Evolutionary conservation across 37 sponge, comb jelly and placozoan species (phyloP).

Genomic region (Theonella swinhoei): DNA sequence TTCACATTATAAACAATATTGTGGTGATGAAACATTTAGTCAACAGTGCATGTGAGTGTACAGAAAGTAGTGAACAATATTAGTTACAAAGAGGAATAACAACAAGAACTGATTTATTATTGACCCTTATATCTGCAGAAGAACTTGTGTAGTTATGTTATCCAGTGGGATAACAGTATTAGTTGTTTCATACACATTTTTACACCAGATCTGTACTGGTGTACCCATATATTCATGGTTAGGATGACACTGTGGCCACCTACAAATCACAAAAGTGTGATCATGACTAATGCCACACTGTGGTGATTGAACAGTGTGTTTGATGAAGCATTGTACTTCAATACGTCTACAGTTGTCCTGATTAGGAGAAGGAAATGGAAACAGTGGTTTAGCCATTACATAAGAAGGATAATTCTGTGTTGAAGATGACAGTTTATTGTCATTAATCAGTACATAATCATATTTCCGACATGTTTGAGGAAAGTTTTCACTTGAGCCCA

Average conservation of each 20-base stretch:
- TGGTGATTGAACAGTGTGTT: not conserved
- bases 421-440: too few species aligned
- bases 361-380: too few species aligned
- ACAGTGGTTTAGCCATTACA: too few species aligned
- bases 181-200: not conserved
- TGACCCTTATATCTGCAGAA: not conserved
- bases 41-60: too few species aligned
- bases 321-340: not conserved
- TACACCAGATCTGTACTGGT: not conserved
- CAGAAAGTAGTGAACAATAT: too few species aligned
- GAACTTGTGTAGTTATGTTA: not conserved
- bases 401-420: too few species aligned
- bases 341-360: not conserved
- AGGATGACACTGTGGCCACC: not conserved
- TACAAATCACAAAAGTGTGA: not conserved
- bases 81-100: not conserved
- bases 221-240: not conserved
- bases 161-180: not conserved
- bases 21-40: too few species aligned
- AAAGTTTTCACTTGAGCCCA: too few species aligned
- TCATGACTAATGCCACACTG: not conserved
- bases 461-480: too few species aligned
- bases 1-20: too few species aligned
- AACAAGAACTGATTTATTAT: not conserved
- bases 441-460: too few species aligned